These are phyloP conservation scores for Isichthys henryi DNA, from an alignment of 2,113 vertebrate genomes.

Conservation along the genomic window DNA sequence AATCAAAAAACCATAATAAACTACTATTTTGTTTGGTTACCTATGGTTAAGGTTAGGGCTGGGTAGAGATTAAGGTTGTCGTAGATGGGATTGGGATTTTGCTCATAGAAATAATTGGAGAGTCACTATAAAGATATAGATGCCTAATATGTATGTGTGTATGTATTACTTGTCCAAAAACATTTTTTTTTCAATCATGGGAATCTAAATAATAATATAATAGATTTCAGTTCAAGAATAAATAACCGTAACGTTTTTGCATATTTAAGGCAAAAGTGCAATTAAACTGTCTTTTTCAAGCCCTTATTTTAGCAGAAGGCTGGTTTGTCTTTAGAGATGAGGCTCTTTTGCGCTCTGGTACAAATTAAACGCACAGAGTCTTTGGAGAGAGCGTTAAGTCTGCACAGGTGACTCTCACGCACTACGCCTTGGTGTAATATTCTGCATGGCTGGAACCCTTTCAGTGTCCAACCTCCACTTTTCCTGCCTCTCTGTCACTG, in stretches of 20 bases:
- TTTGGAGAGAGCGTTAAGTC: not conserved
- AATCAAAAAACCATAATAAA: not conserved
- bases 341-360: not conserved
- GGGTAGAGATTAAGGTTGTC: not conserved
- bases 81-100: not conserved
- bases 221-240: not conserved
- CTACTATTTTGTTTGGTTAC: not conserved
- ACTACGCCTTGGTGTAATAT: not conserved
- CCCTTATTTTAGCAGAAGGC: not conserved
- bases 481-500: not conserved
- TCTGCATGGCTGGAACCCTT: not conserved
- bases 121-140: not conserved
- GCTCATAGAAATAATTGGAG: not conserved
- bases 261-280: not conserved
- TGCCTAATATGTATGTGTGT: not conserved
- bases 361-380: not conserved
- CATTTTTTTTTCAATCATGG: not conserved
- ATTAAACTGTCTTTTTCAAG: not conserved
- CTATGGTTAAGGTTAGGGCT: not conserved
- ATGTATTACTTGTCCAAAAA: not conserved
- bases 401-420: not conserved
- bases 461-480: not conserved
- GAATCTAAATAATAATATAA: not conserved
- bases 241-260: not conserved
- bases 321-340: not conserved